phyloP scores from a whole-genome alignment of 1,140 invertebrate species.

The Drosophila kohkoa region DNA sequence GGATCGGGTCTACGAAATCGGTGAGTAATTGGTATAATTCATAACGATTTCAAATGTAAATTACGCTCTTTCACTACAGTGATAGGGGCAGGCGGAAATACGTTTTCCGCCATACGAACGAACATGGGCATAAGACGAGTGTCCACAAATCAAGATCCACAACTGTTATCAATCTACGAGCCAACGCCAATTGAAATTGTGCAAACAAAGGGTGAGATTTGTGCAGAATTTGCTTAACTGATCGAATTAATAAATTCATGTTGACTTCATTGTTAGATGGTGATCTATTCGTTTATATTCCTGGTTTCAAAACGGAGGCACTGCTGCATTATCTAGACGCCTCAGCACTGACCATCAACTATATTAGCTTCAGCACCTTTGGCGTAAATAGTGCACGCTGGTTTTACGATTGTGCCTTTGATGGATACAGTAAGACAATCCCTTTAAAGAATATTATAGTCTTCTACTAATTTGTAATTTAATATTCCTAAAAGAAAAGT shows the following conservation, averaged over 20 bases:
- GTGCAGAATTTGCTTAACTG: neutral
- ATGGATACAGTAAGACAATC: constrained; percentile 62
- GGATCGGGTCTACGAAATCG: constrained; percentile 79
- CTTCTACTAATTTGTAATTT: too few relatives aligned
- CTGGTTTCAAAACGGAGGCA: constrained; percentile 71
- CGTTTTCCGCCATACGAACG: constrained; percentile 76
- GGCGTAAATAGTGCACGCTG: constrained; percentile 69
- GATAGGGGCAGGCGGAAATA: constrained; percentile 78
- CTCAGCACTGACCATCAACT: constrained; percentile 64
- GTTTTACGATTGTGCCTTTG: constrained; percentile 80
- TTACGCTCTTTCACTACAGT: constrained; percentile 47
- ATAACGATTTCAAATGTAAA: neutral
- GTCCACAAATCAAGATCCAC: constrained; percentile 66
- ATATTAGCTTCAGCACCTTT: constrained; percentile 76
- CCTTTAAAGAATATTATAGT: too few relatives aligned
- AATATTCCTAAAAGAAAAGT: too few relatives aligned
- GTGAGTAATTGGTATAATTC: constrained; percentile 37
- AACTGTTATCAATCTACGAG: constrained; percentile 71
- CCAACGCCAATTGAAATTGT: constrained; percentile 82
- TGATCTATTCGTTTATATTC: constrained; percentile 70
- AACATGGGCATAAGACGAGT: constrained; percentile 65
- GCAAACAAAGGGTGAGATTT: constrained; percentile 73
- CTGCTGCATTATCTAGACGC: constrained; percentile 63
- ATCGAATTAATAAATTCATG: neutral
- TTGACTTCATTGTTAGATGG: constrained; percentile 54